Evolutionary conservation across 2,888 invertebrate genomes (phyloP).

Genomic region (Mesoligia furuncula): DNA sequence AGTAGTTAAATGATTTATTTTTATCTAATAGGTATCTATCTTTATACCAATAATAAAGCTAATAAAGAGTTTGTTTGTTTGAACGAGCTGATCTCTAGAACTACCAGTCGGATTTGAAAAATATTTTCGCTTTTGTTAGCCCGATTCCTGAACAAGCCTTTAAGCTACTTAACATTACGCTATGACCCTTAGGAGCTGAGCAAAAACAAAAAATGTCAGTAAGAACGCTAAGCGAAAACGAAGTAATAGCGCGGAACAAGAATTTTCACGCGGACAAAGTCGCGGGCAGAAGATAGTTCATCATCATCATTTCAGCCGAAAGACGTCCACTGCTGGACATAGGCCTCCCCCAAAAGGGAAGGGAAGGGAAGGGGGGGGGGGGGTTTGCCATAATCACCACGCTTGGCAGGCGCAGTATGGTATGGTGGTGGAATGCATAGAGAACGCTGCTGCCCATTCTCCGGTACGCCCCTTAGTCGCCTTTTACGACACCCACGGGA

Average conservation of each 20-base stretch:
- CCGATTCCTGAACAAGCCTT: background rate
- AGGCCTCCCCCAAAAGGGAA: too few relatives aligned
- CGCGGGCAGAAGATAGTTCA: background rate
- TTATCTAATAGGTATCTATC: background rate
- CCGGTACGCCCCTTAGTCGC: too few relatives aligned
- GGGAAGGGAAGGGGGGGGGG: too few relatives aligned
- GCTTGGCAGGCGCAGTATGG: too few relatives aligned
- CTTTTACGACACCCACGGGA: too few relatives aligned
- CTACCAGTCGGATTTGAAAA: background rate
- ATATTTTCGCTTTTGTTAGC: background rate
- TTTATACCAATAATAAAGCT: too few relatives aligned
- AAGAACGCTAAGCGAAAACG: background rate
- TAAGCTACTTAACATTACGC: background rate
- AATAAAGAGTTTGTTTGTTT: background rate
- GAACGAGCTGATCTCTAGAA: background rate
- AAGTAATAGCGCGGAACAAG: background rate
- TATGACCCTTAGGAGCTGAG: too few relatives aligned
- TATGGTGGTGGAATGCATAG: too few relatives aligned
- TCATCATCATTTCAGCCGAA: too few relatives aligned
- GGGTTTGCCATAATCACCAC: too few relatives aligned
- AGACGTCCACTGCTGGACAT: too few relatives aligned
- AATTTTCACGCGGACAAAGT: background rate
- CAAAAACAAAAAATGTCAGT: background rate
- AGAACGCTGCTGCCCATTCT: too few relatives aligned
- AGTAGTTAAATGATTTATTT: background rate